These are phyloP conservation scores for Caprella mutica DNA, from an alignment of 2,888 invertebrate species.

Conservation along the genomic window DNA sequence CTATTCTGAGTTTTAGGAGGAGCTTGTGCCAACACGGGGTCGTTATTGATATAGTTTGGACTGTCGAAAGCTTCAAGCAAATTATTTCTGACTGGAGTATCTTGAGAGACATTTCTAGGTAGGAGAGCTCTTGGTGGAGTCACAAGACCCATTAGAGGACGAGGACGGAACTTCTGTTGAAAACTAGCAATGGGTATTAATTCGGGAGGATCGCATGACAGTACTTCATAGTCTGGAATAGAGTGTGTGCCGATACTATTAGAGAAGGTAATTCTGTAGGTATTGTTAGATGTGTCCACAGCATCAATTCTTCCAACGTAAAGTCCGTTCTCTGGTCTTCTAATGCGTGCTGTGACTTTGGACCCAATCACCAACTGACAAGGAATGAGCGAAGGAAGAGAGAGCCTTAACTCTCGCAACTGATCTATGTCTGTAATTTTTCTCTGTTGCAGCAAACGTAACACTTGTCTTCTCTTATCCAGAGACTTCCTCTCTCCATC, in stretches of 20 bases:
- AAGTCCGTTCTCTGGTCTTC: constrained; percentile 87
- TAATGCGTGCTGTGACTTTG: constrained; percentile 77
- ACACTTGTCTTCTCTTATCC: constrained; percentile 78
- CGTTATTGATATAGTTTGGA: constrained; percentile 47
- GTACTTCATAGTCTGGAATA: constrained; percentile 90
- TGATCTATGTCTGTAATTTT: constrained; percentile 60
- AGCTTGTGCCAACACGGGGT: constrained; percentile 54
- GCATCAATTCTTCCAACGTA: constrained; percentile 81
- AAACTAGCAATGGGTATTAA: constrained; percentile 76
- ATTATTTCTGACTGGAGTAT: constrained; percentile 36
- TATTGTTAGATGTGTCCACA: constrained; percentile 84
- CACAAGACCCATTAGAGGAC: constrained; percentile 50
- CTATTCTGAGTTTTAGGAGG: constrained; percentile 39
- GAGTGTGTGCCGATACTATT: constrained; percentile 86
- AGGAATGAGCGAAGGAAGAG: constrained; percentile 76
- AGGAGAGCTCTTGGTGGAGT: constrained; percentile 41
- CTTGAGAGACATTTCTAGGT: constrained; percentile 36
- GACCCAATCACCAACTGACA: constrained; percentile 88
- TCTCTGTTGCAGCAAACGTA: constrained; percentile 81
- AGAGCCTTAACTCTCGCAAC: constrained; percentile 58
- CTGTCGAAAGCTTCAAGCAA: constrained; percentile 23
- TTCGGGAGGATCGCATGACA: constrained; percentile 78
- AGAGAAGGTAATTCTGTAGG: constrained; percentile 90
- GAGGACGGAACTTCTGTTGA: constrained; percentile 54
- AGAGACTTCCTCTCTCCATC: constrained; percentile 84